A percentile compares a stretch with the other conserved stretches of the same genome.
phyloP scores from a whole-genome alignment of 2,888 invertebrate genomes.

The Lycia hirtaria region DNA sequence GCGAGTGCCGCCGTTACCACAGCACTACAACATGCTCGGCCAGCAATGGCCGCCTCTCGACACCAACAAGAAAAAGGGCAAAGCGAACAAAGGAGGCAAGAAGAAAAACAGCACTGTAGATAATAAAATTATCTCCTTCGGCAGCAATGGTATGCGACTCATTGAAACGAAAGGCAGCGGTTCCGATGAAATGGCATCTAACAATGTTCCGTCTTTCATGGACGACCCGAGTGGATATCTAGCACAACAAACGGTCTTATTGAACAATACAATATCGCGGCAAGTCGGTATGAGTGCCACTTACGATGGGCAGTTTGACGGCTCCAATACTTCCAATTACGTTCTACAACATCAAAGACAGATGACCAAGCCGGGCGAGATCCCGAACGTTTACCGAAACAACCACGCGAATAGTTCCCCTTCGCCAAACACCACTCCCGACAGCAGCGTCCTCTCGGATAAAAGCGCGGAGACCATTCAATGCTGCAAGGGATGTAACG shows the following conservation, averaged over 20 bases:
- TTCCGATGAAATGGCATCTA: constrained; percentile 76
- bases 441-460: constrained; percentile 76
- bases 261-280: constrained; percentile 92
- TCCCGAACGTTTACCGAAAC: constrained; percentile 62
- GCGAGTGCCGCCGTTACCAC: constrained; percentile 90
- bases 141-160: constrained; percentile 67
- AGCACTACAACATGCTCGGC: constrained; percentile 83
- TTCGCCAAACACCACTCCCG: constrained; percentile 77
- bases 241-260: constrained; percentile 94
- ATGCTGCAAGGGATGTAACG: constrained; percentile 84
- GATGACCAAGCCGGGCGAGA: constrained; percentile 58
- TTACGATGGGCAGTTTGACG: constrained; percentile 68
- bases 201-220: constrained; percentile 92
- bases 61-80: constrained; percentile 82
- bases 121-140: constrained; percentile 63
- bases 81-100: constrained; percentile 82
- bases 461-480: constrained; percentile 64
- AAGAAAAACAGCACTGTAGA: constrained; percentile 72
- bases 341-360: constrained; percentile 61
- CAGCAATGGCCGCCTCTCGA: constrained; percentile 78
- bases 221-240: constrained; percentile 96
- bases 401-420: constrained; percentile 71
- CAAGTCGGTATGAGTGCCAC: constrained; percentile 81
- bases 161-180: constrained; percentile 73
- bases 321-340: constrained; percentile 50